A percentile compares a stretch with the other conserved stretches of the same genome.
These are phyloP conservation scores for Spinibarbus caldwelli DNA, from an alignment of 2,797 vertebrate species.

Conservation along the genomic window DNA sequence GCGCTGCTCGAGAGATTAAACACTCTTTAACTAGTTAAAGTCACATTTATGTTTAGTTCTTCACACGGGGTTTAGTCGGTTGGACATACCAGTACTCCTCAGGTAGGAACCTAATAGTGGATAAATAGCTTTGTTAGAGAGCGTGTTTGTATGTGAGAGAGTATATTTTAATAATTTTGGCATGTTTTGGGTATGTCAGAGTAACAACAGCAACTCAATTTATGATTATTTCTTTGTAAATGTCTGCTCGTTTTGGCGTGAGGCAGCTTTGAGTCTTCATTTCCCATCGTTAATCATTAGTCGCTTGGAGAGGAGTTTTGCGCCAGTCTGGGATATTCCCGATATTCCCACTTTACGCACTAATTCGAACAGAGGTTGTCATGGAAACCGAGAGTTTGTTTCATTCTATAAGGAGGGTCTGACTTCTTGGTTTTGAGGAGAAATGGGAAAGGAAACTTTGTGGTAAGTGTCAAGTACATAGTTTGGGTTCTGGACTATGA, in stretches of 20 bases:
- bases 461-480: neutral
- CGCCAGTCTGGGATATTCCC: slow-evolving; percentile 52
- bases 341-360: slow-evolving; percentile 2
- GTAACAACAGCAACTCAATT: neutral
- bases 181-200: neutral
- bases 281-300: slow-evolving; percentile 27
- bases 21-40: neutral
- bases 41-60: neutral
- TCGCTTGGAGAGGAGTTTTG: slow-evolving; percentile 21
- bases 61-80: neutral
- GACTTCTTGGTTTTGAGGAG: neutral
- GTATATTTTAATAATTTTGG: neutral
- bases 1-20: neutral
- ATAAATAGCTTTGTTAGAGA: neutral
- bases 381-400: slow-evolving; percentile 4
- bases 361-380: neutral
- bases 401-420: neutral
- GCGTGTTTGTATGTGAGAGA: neutral
- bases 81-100: neutral
- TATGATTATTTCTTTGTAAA: neutral
- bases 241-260: neutral
- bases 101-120: slow-evolving; percentile 18
- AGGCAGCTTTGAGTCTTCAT: neutral
- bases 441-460: neutral
- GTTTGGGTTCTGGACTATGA: neutral